Conservation (phyloP, 2,797 vertebrate genomes). For the Tarsius wallacei region DNA sequence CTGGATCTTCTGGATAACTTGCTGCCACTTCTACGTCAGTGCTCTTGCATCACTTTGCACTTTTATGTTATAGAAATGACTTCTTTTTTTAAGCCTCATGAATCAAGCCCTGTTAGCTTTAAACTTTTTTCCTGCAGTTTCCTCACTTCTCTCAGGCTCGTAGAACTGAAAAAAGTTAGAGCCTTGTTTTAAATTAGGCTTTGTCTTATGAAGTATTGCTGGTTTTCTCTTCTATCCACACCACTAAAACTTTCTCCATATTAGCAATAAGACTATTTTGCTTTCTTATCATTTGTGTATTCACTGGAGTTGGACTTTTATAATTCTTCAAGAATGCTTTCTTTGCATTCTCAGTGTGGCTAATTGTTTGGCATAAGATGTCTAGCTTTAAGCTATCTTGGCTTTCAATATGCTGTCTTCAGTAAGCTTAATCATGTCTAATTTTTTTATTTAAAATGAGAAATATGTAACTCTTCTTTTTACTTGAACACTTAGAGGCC, state of each 20-base stretch:
- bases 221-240: not conserved
- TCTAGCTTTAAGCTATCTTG: not conserved
- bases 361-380: not conserved
- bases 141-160: not conserved
- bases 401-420: not conserved
- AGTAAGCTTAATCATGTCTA: not conserved
- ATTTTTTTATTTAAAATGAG: not conserved
- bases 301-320: not conserved
- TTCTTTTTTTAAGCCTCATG: not conserved
- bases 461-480: not conserved
- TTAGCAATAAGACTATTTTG: not conserved
- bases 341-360: not conserved
- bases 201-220: not conserved
- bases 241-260: not conserved
- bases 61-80: not conserved
- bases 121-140: not conserved
- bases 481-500: not conserved
- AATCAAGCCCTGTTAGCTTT: not conserved
- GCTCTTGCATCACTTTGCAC: not conserved
- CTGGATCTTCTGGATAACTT: not conserved
- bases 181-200: not conserved
- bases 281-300: not conserved
- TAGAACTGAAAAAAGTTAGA: not conserved
- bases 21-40: not conserved
- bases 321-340: not conserved